Evolutionary conservation across 1,140 invertebrate species (phyloP), one percentile per base, ranked within the genome.

Genomic region (Fopius arisanus): DNA sequence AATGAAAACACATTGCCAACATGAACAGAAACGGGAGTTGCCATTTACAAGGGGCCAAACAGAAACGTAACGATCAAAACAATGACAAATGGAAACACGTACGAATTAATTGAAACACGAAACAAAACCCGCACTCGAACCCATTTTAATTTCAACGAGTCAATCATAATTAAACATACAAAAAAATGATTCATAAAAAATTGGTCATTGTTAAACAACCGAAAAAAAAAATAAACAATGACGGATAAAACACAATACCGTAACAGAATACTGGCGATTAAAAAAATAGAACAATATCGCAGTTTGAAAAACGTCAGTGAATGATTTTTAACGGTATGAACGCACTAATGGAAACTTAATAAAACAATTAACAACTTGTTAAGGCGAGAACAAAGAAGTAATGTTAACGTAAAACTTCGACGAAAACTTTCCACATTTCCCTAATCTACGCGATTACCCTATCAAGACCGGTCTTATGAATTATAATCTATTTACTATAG

Each of bases 361-460:
- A 63, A 69, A 67, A 59, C 72, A 73, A 72, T 54, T 26, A 54
- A 72, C 29, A 63, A 41, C 40, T 19, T 3, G 16, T 21, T 63
- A 72, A 70, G 70, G n/a, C 43, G 67, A 65, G 66, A 51, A 16
- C 54, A 67, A 29, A 69, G 4, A 63, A 0, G 43, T 63, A 37
- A 68, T 3, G 23, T 26, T 2, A 65, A 75, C 37, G 21, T 72
- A 67, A 70, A 26, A 63, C 74, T 76, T 66, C 21, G 66, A 59
- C 51, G 67, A 65, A 63, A 71, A 75, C 69, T 75, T 79, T 78
- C 74, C 78, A 75, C 77, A 59, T 74, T 43, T 16, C 5, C 29
- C n/a, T 31, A 65, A 59, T 14, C 14, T 23, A 59, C 19, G 19
- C 21, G 5, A 59, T 2, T 65, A 14, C 23, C 29, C 29, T 29